Evolutionary conservation across 2,888 invertebrate species (phyloP).

Genomic region (Electrophaes corylata): DNA sequence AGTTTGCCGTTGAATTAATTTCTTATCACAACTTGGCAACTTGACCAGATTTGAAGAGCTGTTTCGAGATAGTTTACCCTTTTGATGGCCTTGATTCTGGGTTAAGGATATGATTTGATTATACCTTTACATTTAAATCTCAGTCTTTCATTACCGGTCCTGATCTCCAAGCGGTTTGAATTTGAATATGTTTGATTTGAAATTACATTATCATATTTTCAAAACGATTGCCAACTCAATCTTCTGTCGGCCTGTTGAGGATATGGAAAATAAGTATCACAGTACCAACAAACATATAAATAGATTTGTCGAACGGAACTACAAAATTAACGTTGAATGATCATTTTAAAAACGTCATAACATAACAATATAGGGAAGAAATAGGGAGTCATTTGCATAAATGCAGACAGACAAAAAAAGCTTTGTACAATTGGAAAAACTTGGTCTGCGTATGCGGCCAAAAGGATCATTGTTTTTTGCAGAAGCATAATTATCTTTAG

Average conservation of each 20-base stretch:
- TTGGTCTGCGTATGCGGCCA: not conserved
- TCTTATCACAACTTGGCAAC: conserved; percentile 29
- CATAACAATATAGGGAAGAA: not conserved
- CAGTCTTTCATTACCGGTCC: not conserved
- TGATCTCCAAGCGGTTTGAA: not conserved
- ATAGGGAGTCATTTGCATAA: not conserved
- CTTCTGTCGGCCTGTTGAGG: no score
- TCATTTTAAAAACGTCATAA: not conserved
- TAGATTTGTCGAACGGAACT: not conserved
- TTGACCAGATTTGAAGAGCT: conserved; percentile 17
- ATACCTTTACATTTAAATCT: not conserved
- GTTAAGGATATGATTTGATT: not conserved
- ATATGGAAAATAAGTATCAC: no score
- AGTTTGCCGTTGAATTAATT: conserved; percentile 28
- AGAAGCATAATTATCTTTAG: not conserved
- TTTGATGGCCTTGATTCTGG: conserved; percentile 8
- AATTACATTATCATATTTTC: no score
- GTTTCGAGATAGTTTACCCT: conserved; percentile 12
- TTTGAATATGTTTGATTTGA: no score
- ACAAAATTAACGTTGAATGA: not conserved
- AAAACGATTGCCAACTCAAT: no score
- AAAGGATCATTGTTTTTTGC: not conserved
- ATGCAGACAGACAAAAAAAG: not conserved
- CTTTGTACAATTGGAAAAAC: not conserved
- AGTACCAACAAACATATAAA: no score